Percentiles rank a stretch among this genome's conserved stretches.
Evolutionary conservation across 2,888 invertebrate species (phyloP).

Genomic region (Harmothoe impar): DNA sequence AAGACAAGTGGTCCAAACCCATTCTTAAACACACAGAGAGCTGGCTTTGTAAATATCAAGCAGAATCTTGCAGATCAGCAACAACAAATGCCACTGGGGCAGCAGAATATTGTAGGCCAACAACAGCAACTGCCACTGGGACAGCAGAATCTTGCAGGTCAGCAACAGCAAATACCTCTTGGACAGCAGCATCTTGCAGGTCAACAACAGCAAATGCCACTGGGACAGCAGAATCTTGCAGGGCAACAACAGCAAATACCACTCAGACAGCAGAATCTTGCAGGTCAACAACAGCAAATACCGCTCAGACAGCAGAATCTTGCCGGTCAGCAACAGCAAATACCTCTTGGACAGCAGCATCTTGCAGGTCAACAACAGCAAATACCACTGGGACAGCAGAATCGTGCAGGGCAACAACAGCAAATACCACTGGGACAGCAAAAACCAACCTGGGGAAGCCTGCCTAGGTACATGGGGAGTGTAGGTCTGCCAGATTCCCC

Average conservation of each 20-base stretch:
- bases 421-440: no score
- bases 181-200: no score
- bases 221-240: not conserved
- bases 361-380: not conserved
- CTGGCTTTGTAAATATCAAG: no score
- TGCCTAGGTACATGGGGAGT: conserved; percentile 55
- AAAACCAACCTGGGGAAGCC: not conserved
- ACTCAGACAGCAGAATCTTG: not conserved
- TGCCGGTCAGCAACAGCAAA: not conserved
- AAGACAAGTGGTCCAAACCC: no score
- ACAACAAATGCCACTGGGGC: no score
- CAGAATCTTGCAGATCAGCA: no score
- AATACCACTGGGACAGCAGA: not conserved
- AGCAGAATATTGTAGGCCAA: no score
- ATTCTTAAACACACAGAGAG: no score
- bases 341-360: not conserved
- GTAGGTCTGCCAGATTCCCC: conserved; percentile 54
- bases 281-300: not conserved
- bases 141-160: no score
- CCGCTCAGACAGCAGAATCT: not conserved
- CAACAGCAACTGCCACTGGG: no score
- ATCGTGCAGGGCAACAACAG: not conserved
- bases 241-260: not conserved
- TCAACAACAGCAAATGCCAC: no score
- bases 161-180: no score